A percentile compares a stretch with the other conserved stretches of the same genome.
phyloP scores from a whole-genome alignment of 2,797 vertebrate species.

The Florisuga fusca region DNA sequence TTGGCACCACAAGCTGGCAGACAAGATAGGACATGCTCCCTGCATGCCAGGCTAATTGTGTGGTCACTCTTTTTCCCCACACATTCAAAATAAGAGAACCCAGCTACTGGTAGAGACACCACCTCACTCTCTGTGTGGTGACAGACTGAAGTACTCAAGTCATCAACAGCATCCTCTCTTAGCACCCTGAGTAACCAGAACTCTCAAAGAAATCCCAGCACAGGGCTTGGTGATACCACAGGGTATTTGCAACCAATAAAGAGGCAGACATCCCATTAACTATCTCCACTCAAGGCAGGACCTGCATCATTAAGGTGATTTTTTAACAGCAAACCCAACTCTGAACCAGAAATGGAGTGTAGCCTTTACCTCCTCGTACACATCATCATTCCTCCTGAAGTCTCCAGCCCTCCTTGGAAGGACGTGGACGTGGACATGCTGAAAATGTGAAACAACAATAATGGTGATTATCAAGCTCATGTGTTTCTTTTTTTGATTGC shows the following conservation, averaged over 20 bases:
- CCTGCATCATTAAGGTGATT: not conserved
- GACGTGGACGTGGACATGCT: conserved; percentile 90
- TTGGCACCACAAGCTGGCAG: not conserved
- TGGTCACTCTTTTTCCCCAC: not conserved
- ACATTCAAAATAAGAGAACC: not conserved
- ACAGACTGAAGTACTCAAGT: not conserved
- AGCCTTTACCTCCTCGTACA: conserved; percentile 84
- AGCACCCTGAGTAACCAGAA: not conserved
- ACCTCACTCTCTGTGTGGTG: rapidly evolving
- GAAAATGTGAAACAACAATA: conserved; percentile 57
- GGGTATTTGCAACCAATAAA: not conserved
- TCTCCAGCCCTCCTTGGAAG: conserved; percentile 86
- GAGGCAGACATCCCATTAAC: not conserved
- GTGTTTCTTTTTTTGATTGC: conserved; percentile 38
- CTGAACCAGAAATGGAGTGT: not conserved
- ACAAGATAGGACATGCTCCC: rapidly evolving
- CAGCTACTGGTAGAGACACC: not conserved
- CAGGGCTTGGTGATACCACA: not conserved
- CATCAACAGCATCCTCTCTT: not conserved
- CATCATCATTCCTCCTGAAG: conserved; percentile 84
- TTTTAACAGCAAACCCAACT: not conserved
- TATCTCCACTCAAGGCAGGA: not conserved
- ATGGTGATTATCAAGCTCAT: conserved; percentile 16
- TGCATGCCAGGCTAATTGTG: not conserved
- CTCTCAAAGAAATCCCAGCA: not conserved